Evolutionary conservation across 92 coral and sea anemone genomes (phyloP), one percentile per base, ranked within the genome.

Genomic region (Phenganax marumi): DNA sequence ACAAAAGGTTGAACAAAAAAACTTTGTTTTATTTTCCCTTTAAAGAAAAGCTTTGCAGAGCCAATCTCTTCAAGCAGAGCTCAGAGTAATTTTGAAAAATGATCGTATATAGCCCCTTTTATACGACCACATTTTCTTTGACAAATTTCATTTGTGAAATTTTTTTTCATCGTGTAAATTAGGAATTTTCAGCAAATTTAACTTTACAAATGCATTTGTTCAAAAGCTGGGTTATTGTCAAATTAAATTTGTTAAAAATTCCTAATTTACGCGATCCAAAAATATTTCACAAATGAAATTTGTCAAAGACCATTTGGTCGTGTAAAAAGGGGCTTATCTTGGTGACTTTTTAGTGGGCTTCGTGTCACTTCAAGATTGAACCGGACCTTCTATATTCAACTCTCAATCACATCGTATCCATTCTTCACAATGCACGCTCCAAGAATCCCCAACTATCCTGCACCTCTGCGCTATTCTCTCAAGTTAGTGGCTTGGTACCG

Each of bases 381-480:
- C 90, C 93, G 11, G 87, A 92, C 54, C 89, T 87, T 13, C 71
- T 96, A 50, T 90, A 89, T 12, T 70, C 86, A 52, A 83, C 91
- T 55, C 91, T 96, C 50, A 89, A 79, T 64, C 89, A 89, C 47
- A 82, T 91, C 86, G 89, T 86, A 6, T 80, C 89, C n/a, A 65
- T 71, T 4, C 87, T 96, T 50, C 97, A 92, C 76, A 91, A 75
- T 72, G 81, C 85, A 68, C 86, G 87, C 81, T 81, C 88, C 87
- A 91, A 92, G 26, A 89, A 92, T 80, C 87, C 90, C 71, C 97
- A 89, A 49, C 88, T 96, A 51, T 97, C 99, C 10, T 90, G 91
- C 66, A 90, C 89, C 49, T 93, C 99, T 4, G 99, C 99, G 52
- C 74, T 93, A 87, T 88, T 88, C 8, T 91, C 97, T 7, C 90